Percentiles rank a stretch among this genome's conserved stretches.
Conservation (phyloP, 2,113 vertebrate species). For the Abramis brama region DNA sequence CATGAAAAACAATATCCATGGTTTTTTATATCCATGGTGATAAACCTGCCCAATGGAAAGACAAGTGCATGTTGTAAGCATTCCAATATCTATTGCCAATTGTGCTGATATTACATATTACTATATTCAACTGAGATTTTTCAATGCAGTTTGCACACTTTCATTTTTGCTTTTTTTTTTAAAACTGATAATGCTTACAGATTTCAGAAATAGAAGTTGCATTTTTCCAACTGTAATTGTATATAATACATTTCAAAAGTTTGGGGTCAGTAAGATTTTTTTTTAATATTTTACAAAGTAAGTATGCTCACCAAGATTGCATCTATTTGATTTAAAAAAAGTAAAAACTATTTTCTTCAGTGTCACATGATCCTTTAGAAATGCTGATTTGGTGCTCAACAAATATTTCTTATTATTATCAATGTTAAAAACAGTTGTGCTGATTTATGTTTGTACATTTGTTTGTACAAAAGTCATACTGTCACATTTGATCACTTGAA, state of each 20-base stretch:
- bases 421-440: background rate
- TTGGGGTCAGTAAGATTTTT: background rate
- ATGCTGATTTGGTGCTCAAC: background rate
- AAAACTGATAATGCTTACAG: too few relatives aligned
- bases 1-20: too few relatives aligned
- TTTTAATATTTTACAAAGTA: background rate
- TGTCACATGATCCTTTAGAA: background rate
- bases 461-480: background rate
- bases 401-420: background rate
- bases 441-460: background rate
- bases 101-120: background rate
- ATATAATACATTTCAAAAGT: background rate
- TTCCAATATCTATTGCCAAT: background rate
- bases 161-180: background rate
- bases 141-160: background rate
- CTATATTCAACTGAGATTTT: background rate
- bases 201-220: too few relatives aligned
- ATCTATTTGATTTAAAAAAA: background rate
- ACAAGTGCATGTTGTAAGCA: background rate
- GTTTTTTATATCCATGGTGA: too few relatives aligned
- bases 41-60: too few relatives aligned
- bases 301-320: background rate
- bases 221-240: background rate
- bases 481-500: background rate
- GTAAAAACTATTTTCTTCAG: background rate